Evolutionary conservation across 2,797 vertebrate genomes (phyloP).

Genomic region (Peromyscus nudipes): DNA sequence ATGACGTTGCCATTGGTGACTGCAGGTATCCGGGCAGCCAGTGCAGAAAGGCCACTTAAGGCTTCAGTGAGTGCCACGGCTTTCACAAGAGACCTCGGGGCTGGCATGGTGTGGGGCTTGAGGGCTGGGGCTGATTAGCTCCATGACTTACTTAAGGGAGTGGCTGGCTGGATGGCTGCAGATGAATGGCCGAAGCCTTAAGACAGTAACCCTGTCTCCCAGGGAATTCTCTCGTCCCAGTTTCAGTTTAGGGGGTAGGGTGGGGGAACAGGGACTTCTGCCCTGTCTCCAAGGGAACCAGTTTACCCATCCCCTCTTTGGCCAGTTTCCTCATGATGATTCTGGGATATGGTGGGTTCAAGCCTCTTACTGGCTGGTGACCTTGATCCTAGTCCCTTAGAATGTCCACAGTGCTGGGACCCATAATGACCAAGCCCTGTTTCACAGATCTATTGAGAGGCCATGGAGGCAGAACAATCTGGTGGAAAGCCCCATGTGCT

Average conservation of each 20-base stretch:
- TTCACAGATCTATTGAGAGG: background rate
- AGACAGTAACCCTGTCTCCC: background rate
- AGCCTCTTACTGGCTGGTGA: background rate
- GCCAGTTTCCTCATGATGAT: background rate
- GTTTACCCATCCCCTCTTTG: background rate
- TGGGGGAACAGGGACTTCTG: background rate
- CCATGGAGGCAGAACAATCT: too few species aligned
- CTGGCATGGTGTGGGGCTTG: background rate
- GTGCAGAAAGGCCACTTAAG: background rate
- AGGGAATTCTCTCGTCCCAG: background rate
- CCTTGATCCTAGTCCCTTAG: background rate
- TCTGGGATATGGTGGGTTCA: background rate
- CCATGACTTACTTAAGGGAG: background rate
- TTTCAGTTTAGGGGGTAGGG: background rate
- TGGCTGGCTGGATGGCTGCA: background rate
- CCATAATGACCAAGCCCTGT: background rate
- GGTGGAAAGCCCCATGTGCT: background rate
- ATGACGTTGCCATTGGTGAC: constrained; percentile 52
- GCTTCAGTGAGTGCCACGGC: background rate
- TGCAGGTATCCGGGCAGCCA: background rate
- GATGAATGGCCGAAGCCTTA: background rate
- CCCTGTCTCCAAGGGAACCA: constrained; percentile 14
- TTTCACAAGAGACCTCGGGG: background rate
- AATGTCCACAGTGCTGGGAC: background rate
- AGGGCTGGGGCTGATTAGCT: accelerated